Conservation (phyloP, 2,113 vertebrate genomes). For the Gallinago paraguaiae region DNA sequence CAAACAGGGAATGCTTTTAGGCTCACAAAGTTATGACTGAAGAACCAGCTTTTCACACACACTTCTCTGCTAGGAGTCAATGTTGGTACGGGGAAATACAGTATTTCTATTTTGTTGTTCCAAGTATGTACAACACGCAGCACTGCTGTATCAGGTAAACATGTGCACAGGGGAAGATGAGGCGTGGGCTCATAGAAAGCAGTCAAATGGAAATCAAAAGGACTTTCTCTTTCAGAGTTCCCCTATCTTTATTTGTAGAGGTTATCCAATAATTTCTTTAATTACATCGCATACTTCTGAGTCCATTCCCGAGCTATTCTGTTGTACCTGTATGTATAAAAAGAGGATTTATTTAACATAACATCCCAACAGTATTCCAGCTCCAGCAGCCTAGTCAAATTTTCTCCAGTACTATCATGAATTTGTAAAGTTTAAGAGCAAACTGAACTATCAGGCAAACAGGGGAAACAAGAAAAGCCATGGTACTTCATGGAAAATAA, state of each 20-base stretch:
- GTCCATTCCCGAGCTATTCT: constrained; percentile 99
- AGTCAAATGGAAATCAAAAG: constrained; percentile 99
- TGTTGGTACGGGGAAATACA: constrained; percentile 83
- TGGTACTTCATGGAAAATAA: neutral
- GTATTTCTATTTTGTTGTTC: constrained; percentile 85
- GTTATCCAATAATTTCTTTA: constrained; percentile 92
- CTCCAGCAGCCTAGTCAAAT: neutral
- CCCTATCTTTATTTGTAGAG: constrained; percentile 96
- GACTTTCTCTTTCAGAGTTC: constrained; percentile 96
- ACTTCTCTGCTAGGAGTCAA: constrained; percentile 85
- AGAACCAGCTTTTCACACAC: constrained; percentile 83
- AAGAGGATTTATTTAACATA: constrained; percentile 60
- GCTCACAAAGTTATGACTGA: constrained; percentile 82
- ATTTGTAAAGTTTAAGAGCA: neutral
- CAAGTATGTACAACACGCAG: constrained; percentile 87
- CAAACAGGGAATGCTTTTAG: constrained; percentile 86
- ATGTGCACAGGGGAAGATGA: constrained; percentile 85
- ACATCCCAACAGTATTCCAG: neutral
- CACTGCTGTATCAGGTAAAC: constrained; percentile 84
- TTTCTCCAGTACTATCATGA: neutral
- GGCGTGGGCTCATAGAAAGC: constrained; percentile 97
- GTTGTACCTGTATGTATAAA: constrained; percentile 91
- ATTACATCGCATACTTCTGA: constrained; percentile 99
- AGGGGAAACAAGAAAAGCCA: neutral
- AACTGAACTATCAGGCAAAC: neutral